Conservation (phyloP, 2,797 vertebrate species). For the Capromys pilorides region DNA sequence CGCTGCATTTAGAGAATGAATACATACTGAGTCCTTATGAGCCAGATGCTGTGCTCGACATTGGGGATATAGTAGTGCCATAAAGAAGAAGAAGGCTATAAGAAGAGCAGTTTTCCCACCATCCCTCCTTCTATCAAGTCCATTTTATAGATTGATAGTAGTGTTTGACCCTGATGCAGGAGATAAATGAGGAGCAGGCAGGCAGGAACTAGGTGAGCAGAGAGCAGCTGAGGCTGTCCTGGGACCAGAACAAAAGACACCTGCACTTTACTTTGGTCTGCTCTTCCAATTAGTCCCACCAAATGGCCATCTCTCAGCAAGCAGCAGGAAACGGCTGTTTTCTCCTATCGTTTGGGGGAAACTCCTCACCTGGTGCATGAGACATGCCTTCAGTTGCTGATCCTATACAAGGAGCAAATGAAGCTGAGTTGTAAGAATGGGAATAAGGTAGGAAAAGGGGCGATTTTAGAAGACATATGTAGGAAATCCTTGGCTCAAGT, state of each 20-base stretch:
- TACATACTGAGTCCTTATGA: neutral
- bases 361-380: neutral
- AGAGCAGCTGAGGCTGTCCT: rapidly evolving
- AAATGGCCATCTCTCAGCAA: neutral
- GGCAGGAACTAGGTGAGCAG: neutral
- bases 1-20: neutral
- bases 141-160: neutral
- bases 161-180: neutral
- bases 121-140: neutral
- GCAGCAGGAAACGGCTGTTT: neutral
- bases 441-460: rapidly evolving
- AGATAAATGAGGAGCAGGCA: neutral
- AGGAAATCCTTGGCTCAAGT: neutral
- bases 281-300: neutral
- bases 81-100: neutral
- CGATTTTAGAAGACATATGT: neutral
- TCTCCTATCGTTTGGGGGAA: too few relatives aligned
- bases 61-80: neutral
- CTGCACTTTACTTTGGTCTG: neutral
- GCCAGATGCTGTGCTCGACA: neutral
- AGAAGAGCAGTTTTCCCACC: neutral
- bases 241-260: neutral
- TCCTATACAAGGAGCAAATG: neutral
- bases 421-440: neutral
- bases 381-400: neutral